Evolutionary conservation across 2,797 vertebrate genomes (phyloP).

Genomic region (Argya squamiceps): DNA sequence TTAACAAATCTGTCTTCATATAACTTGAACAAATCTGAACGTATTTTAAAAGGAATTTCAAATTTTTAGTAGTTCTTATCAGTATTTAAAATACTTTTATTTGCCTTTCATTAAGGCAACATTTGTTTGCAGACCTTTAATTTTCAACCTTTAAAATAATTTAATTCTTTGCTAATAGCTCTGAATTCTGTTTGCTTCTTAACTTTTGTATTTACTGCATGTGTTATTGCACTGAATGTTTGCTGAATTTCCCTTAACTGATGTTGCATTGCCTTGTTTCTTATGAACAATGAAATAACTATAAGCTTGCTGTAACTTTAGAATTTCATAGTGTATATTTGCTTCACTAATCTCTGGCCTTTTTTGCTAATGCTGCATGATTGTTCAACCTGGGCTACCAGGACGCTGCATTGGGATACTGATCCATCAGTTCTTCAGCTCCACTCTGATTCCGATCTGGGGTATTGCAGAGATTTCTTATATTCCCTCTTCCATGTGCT

Average conservation of each 20-base stretch:
- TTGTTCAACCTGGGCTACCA: conserved; percentile 90
- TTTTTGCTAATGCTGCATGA: conserved; percentile 93
- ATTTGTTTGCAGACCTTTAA: conserved; percentile 16
- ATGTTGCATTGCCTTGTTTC: conserved; percentile 51
- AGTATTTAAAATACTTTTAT: background rate
- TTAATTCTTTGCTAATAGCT: conserved; percentile 50
- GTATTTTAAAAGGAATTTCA: conserved; percentile 12
- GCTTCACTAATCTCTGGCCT: conserved; percentile 83
- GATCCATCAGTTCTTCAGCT: conserved; percentile 99
- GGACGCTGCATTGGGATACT: conserved; percentile 99
- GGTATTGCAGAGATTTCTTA: conserved; percentile 96
- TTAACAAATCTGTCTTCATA: conserved; percentile 61
- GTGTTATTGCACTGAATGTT: conserved; percentile 50
- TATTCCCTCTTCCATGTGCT: conserved; percentile 77
- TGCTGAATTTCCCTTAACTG: conserved; percentile 62
- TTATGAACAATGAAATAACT: conserved; percentile 55
- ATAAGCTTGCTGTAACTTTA: conserved; percentile 69
- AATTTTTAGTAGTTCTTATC: background rate
- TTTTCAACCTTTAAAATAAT: conserved; percentile 45
- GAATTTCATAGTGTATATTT: conserved; percentile 74
- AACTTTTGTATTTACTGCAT: conserved; percentile 66
- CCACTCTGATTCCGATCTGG: conserved; percentile 99
- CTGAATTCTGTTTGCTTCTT: conserved; percentile 59
- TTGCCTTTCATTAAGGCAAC: conserved; percentile 24
- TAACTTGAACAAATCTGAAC: conserved; percentile 35